Conservation (phyloP, 2,888 invertebrate genomes). For the Phyllotreta striolata region DNA sequence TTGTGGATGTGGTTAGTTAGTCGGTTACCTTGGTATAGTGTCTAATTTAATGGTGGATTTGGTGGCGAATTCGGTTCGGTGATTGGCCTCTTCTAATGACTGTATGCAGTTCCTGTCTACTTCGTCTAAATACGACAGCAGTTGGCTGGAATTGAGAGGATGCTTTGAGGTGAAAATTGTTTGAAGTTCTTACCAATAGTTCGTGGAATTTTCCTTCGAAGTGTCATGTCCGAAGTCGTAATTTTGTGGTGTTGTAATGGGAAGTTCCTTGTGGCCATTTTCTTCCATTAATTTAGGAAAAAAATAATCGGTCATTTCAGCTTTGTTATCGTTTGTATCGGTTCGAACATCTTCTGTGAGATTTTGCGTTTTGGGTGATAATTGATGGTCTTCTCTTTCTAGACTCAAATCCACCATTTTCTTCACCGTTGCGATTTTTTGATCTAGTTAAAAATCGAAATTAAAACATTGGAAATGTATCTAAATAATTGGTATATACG, state of each 20-base stretch:
- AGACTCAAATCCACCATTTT: constrained; percentile 52
- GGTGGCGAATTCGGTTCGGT: constrained; percentile 50
- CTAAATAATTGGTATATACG: constrained; percentile 49
- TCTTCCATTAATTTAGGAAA: neutral
- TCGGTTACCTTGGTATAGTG: constrained; percentile 59
- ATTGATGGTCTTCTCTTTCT: constrained; percentile 36
- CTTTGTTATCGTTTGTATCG: neutral
- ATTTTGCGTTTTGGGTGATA: neutral
- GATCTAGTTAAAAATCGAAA: constrained; percentile 49
- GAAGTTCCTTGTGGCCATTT: neutral
- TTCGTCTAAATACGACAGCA: constrained; percentile 72
- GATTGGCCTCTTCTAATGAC: constrained; percentile 53
- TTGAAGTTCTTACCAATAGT: constrained; percentile 47
- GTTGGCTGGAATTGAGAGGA: constrained; percentile 64
- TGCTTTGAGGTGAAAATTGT: neutral
- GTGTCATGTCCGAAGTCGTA: neutral
- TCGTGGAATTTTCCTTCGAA: constrained; percentile 21
- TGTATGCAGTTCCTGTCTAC: constrained; percentile 63
- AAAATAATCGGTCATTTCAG: neutral
- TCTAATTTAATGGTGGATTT: constrained; percentile 53
- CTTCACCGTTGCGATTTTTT: constrained; percentile 56
- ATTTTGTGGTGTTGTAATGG: neutral
- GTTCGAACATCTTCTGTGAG: neutral
- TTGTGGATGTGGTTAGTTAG: too few relatives aligned
- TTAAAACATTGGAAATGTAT: neutral